These are phyloP conservation scores for Ciconia maguari DNA, from an alignment of 2,113 vertebrate genomes.

Conservation along the genomic window DNA sequence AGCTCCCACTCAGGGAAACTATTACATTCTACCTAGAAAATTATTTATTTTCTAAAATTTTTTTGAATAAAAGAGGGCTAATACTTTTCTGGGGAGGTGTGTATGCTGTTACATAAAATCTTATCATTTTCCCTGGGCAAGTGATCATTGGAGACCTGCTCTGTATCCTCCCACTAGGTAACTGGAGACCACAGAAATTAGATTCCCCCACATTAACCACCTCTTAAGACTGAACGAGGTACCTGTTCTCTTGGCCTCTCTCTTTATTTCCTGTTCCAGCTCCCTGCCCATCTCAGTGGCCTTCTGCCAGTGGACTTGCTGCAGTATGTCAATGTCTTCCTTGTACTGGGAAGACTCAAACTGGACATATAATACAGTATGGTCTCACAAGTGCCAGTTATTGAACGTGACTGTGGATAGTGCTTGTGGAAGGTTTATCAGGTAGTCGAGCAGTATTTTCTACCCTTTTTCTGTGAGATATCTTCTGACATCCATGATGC, in stretches of 20 bases:
- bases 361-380: accelerated
- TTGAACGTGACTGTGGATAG: background rate
- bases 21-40: background rate
- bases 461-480: background rate
- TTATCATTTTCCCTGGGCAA: background rate
- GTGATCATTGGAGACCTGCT: background rate
- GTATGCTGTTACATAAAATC: background rate
- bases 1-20: background rate
- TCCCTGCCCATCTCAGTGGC: background rate
- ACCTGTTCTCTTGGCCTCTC: background rate
- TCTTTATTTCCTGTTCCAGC: background rate
- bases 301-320: background rate
- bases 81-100: background rate
- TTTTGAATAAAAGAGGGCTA: background rate
- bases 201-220: background rate
- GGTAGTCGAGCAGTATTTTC: background rate
- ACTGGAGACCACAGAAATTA: background rate
- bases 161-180: background rate
- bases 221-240: background rate
- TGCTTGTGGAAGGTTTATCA: background rate
- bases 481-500: background rate
- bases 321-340: background rate
- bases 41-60: background rate
- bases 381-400: background rate
- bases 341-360: background rate